Conservation (phyloP, 2,888 invertebrate species). For the Cataglyphis albicans region DNA sequence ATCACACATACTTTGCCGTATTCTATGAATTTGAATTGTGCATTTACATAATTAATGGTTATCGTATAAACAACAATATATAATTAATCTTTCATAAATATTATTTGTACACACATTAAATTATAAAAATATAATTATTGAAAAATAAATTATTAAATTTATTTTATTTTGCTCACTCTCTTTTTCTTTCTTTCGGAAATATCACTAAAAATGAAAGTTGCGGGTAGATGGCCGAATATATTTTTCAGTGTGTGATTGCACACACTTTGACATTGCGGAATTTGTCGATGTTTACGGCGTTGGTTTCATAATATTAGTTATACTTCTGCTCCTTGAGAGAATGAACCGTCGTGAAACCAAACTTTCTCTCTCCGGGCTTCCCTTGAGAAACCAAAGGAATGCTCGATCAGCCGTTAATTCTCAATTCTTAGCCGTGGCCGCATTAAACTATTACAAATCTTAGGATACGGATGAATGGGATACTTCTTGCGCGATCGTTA, state of each 20-base stretch:
- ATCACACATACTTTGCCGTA: background rate
- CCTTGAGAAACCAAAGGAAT: constrained; percentile 66
- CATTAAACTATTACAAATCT: constrained; percentile 47
- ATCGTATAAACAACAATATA: background rate
- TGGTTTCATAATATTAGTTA: constrained; percentile 74
- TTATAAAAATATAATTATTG: background rate
- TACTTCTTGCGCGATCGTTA: constrained; percentile 26
- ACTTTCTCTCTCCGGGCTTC: constrained; percentile 70
- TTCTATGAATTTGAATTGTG: background rate
- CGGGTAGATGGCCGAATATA: background rate
- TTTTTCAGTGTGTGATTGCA: background rate
- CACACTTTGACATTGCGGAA: constrained; percentile 72
- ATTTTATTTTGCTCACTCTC: background rate
- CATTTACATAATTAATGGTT: background rate
- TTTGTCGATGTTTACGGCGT: constrained; percentile 69
- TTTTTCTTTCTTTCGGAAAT: background rate
- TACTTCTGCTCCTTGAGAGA: constrained; percentile 66
- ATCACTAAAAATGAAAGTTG: background rate
- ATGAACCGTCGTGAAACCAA: constrained; percentile 69
- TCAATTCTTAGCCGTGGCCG: constrained; percentile 51
- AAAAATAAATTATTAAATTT: background rate
- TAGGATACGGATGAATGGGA: constrained; percentile 39
- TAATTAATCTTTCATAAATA: background rate
- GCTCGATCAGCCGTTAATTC: constrained; percentile 55
- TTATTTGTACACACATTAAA: background rate